Conservation (phyloP, 2,797 vertebrate genomes). For the Trachops cirrhosus region DNA sequence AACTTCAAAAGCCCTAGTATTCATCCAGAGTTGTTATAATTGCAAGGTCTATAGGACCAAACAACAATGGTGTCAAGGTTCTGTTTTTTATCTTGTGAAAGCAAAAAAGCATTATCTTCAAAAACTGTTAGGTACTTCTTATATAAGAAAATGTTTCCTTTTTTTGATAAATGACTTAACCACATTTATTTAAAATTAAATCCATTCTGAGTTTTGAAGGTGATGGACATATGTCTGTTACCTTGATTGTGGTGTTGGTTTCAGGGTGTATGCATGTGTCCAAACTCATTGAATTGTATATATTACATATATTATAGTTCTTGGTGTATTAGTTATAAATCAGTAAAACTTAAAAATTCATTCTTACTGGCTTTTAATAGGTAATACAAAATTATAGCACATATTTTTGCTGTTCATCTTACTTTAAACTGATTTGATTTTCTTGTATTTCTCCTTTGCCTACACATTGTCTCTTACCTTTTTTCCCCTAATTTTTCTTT, state of each 20-base stretch:
- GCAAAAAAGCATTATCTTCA: neutral
- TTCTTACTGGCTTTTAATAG: neutral
- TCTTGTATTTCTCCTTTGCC: slow-evolving; percentile 17
- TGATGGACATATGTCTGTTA: neutral
- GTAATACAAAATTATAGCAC: neutral
- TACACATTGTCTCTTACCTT: neutral
- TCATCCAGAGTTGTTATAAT: slow-evolving; percentile 21
- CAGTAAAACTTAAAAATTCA: neutral
- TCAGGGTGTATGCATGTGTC: neutral
- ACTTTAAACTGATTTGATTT: slow-evolving; percentile 39
- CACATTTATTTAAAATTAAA: slow-evolving; percentile 50
- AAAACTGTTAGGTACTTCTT: neutral
- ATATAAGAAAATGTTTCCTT: neutral
- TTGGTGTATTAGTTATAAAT: neutral
- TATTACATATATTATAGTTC: neutral
- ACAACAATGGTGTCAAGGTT: neutral
- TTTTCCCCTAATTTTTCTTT: neutral
- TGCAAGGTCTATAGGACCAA: neutral
- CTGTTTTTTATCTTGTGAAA: slow-evolving; percentile 38
- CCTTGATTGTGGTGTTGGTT: neutral
- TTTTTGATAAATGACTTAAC: neutral
- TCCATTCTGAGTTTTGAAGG: neutral
- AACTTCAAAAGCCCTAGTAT: neutral
- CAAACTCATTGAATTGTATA: slow-evolving; percentile 3
- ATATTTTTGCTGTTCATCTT: slow-evolving; percentile 14